phyloP scores from a whole-genome alignment of 2,113 vertebrate genomes.

The Mixornis gularis region DNA sequence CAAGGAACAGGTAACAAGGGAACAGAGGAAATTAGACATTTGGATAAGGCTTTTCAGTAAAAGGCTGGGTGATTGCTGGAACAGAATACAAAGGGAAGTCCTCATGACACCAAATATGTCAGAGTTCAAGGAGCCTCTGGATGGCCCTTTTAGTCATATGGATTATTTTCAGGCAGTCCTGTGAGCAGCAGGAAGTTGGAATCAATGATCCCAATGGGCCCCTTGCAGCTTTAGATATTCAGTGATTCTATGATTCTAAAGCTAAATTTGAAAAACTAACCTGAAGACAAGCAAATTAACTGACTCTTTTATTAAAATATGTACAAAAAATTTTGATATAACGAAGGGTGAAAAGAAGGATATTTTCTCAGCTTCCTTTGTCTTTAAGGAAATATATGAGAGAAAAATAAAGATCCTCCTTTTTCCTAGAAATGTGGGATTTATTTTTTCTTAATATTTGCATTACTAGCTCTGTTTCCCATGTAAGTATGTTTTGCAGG shows the following conservation, averaged over 20 bases:
- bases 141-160: background rate
- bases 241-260: background rate
- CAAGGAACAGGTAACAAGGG: rapidly evolving
- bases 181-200: background rate
- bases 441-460: background rate
- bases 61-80: background rate
- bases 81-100: background rate
- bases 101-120: background rate
- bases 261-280: background rate
- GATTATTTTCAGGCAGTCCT: background rate
- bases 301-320: background rate
- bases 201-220: too few species aligned
- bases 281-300: background rate
- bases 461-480: background rate
- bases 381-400: background rate
- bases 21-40: background rate
- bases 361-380: background rate
- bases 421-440: background rate
- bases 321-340: rapidly evolving
- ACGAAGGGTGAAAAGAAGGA: background rate
- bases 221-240: background rate
- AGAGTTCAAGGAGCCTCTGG: background rate
- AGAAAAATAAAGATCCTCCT: background rate
- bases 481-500: background rate
- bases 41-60: background rate